Conservation (phyloP, 2,797 vertebrate species). For the Triplophysa yarkandensis region DNA sequence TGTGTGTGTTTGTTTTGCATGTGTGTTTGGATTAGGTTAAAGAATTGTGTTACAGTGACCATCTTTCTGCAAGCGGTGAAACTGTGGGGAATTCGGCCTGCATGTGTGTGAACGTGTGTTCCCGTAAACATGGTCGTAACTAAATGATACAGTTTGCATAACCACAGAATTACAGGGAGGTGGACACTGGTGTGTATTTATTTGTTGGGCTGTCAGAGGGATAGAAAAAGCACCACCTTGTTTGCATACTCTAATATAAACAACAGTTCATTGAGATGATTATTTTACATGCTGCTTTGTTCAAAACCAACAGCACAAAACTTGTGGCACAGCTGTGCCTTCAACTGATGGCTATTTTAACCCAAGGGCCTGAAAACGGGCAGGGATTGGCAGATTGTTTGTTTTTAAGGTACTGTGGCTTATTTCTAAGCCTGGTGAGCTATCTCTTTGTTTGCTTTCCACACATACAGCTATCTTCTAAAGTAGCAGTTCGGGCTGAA, state of each 20-base stretch:
- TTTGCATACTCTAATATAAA: constrained; percentile 40
- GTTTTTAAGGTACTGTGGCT: constrained; percentile 35
- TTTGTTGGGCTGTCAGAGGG: constrained; percentile 2
- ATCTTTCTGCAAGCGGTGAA: constrained; percentile 66
- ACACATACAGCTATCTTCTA: background rate
- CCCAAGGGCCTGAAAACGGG: constrained; percentile 2
- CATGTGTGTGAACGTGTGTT: constrained; percentile 41
- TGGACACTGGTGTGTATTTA: constrained; percentile 4
- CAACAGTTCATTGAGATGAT: constrained; percentile 8
- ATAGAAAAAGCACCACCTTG: constrained; percentile 11
- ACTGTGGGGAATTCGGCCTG: constrained; percentile 57
- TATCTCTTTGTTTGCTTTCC: background rate
- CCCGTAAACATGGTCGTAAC: constrained; percentile 33
- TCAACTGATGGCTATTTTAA: constrained; percentile 40
- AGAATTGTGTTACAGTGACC: constrained; percentile 63
- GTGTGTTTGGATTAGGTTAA: constrained; percentile 38
- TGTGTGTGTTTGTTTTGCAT: background rate
- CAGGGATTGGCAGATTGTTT: constrained; percentile 29
- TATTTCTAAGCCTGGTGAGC: background rate
- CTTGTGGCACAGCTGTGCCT: constrained; percentile 13
- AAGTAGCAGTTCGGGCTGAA: background rate
- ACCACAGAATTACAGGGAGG: constrained; percentile 34
- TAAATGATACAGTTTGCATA: constrained; percentile 27
- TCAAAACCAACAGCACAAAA: constrained; percentile 28
- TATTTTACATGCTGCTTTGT: constrained; percentile 42